Percentiles rank a stretch among this genome's conserved stretches.
Conservation (phyloP, 1,140 invertebrate genomes). For the Trypoxylus dichotomus region DNA sequence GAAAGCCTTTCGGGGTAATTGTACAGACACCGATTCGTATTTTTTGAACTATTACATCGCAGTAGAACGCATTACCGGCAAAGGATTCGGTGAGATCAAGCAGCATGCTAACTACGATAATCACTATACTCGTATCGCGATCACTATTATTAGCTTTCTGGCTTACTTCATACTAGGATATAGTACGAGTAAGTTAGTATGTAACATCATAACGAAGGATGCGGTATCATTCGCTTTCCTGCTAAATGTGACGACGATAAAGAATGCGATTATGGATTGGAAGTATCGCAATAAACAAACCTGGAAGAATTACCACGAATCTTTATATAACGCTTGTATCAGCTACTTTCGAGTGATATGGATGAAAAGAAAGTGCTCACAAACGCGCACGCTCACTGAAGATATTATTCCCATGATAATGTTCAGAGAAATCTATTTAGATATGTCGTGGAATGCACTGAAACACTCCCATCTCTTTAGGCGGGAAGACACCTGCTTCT, state of each 20-base stretch:
- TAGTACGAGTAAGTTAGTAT: background rate
- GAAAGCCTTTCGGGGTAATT: background rate
- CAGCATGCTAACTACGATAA: background rate
- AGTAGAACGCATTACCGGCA: background rate
- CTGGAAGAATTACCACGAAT: constrained; percentile 6
- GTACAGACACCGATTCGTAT: background rate
- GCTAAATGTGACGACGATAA: background rate
- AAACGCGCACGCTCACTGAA: background rate
- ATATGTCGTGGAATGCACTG: constrained; percentile 35
- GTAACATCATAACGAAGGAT: background rate
- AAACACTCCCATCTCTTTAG: constrained; percentile 37
- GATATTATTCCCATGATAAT: constrained; percentile 27
- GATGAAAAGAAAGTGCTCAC: background rate
- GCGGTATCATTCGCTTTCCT: background rate
- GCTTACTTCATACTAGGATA: constrained; percentile 14
- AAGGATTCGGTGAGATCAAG: constrained; percentile 6
- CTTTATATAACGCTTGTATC: background rate
- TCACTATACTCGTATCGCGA: background rate
- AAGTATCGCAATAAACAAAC: background rate
- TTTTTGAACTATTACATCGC: constrained; percentile 10
- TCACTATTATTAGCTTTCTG: background rate
- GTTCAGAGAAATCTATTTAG: constrained; percentile 32
- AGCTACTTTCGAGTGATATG: background rate
- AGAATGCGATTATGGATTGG: background rate
- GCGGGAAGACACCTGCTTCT: constrained; percentile 24